phyloP scores from a whole-genome alignment of 2,797 vertebrate species.

The Cyprinella venusta region DNA sequence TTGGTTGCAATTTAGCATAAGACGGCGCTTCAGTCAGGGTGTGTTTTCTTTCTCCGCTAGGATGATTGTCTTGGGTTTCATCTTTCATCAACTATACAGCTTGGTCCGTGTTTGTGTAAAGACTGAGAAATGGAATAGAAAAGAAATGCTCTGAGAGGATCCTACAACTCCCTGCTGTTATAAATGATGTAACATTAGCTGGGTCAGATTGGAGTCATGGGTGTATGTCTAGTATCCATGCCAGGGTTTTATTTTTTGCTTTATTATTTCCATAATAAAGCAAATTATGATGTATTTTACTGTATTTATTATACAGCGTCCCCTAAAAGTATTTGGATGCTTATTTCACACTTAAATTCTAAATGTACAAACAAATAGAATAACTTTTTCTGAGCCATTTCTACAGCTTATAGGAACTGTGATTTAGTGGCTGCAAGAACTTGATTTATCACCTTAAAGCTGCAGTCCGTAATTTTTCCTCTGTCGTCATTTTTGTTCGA shows the following conservation, averaged over 20 bases:
- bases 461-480: too few relatives aligned
- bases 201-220: constrained; percentile 22
- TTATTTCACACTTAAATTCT: not conserved
- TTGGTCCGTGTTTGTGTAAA: constrained; percentile 28
- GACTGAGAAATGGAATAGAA: constrained; percentile 34
- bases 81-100: not conserved
- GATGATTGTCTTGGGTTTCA: constrained; percentile 15
- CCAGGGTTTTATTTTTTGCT: constrained; percentile 16
- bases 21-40: not conserved
- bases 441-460: constrained; percentile 2
- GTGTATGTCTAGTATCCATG: constrained; percentile 10
- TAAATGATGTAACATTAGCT: constrained; percentile 40
- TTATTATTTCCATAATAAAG: not conserved
- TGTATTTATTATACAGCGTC: not conserved
- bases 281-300: too few relatives aligned
- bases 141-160: constrained; percentile 30
- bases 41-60: not conserved
- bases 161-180: constrained; percentile 25
- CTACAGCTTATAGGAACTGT: not conserved
- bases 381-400: not conserved
- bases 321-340: not conserved
- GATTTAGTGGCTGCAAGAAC: not conserved
- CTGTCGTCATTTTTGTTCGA: too few relatives aligned
- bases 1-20: constrained; percentile 12
- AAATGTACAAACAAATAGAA: not conserved